Evolutionary conservation across 2,888 invertebrate genomes (phyloP), one percentile per base, ranked within the genome.

Genomic region (Lacanobia wlatinum): DNA sequence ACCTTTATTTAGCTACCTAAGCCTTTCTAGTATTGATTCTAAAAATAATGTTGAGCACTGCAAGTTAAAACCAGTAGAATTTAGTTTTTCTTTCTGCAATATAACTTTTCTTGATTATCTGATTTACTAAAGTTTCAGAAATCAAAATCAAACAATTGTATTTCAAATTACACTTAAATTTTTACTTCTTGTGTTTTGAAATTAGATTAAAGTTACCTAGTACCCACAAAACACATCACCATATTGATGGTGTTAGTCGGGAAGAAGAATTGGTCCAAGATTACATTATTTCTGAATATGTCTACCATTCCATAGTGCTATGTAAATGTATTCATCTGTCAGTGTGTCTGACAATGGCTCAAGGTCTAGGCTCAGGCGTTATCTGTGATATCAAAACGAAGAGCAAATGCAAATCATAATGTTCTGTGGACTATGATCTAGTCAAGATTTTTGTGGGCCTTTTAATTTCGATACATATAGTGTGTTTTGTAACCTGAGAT

Each of bases 311-410:
- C 10, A 12, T 23, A 43, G 50, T 46, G n/a, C 14, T 18, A 50
- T 46, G 43, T 72, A 34, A 65, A 66, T 48, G 34, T 34, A 34
- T 34, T 34, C 34, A 34, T 6, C 34, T 34, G 12, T 48, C n/a
- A 18, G 43, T 63, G 40, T 21, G 18, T n/a, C n/a, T 60, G 16
- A 28, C 50, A 34, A 52, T n/a, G 52, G 38, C 12, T 46, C 23
- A 61, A 56, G 38, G 55, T 52, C 55, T 50, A 38, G 53, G 34
- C 21, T 63, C 1, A 0, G 1, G 18, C 62, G 23, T 46, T 63
- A 59, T 66, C 52, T 73, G 48, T 0, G 0, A 43, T 52, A 74
- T 40, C 34, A 48, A 12, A 38, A 46, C 0, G 2, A 55, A 46
- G 16, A 38, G 18, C 18, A 21, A 40, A 10, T 46, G 38, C 10